Base-by-base conservation (phyloP, 2,113 vertebrate species). In the Gobiocypris rarus region DNA sequence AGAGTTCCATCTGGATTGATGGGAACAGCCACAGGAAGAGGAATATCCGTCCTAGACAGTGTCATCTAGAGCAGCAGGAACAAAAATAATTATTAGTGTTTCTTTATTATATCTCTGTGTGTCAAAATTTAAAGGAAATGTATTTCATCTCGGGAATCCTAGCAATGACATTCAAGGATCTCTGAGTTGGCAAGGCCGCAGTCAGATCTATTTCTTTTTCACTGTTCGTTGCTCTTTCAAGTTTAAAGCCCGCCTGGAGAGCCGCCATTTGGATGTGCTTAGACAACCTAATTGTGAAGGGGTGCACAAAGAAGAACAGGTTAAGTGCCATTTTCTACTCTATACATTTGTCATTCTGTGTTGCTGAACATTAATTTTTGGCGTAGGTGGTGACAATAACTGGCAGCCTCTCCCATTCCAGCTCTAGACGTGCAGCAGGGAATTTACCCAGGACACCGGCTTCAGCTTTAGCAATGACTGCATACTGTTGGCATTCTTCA, bases 1-100 rank as follows among this genome's bases (percentile, higher is more conserved):
- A 81, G 17, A 15, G 34, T 71, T 82, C 83, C 71, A 14, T 84
- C 83, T 26, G 77, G 41, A 69, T 83, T 89, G 22, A 94, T 80
- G 5, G 95, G 93, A 74, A 96, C 61, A 28, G 90, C n/a, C 2
- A 94, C 22, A 8, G 94, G 94, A 81, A 97, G 91, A 50, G 22
- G 81, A 48, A 94, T 0, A 84, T 87, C 86, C 89, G 89, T 71
- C 82, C 91, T 93, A 41, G 93, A 95, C 76, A 93, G 28, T 3
- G 86, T 91, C 73, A 75, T 31, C 96, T 97, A 26, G 58, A 61
- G n/a, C 10, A 61, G 13, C 22, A 24, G 58, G 11, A 24, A 86
- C 2, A 84, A 69, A 31, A n/a, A 59, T 9, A 41, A 65, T 34
- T 50, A 45, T 22, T 61, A 11, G 17, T 3, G 8, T n/a, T 38